Percentiles rank a stretch among this genome's conserved stretches.
These are phyloP conservation scores for Endotricha flammealis DNA, from an alignment of 2,888 invertebrate genomes.

Conservation along the genomic window DNA sequence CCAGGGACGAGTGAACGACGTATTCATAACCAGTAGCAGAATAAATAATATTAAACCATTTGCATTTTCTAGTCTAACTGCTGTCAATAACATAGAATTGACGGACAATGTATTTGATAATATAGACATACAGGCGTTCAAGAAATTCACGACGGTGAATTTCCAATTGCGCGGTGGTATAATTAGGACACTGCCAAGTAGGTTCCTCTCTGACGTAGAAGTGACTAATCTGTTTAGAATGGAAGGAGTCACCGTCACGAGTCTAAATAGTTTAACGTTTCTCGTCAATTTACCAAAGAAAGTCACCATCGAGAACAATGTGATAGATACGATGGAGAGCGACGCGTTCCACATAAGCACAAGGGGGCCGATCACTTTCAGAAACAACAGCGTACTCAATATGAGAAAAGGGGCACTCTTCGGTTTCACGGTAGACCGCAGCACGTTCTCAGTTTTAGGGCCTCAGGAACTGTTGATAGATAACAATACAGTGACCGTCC, in stretches of 20 bases:
- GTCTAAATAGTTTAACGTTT: conserved; percentile 83
- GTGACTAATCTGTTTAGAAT: conserved; percentile 82
- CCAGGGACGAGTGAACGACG: conserved; percentile 84
- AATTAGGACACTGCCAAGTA: conserved; percentile 81
- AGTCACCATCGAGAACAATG: conserved; percentile 79
- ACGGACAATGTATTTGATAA: conserved; percentile 78
- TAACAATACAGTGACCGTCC: conserved; percentile 78
- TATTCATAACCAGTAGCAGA: conserved; percentile 80
- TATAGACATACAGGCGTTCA: conserved; percentile 85
- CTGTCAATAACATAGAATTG: conserved; percentile 81
- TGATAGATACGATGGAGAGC: conserved; percentile 78
- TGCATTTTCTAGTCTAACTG: conserved; percentile 85
- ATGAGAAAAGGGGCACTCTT: conserved; percentile 80
- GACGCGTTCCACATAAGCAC: conserved; percentile 81
- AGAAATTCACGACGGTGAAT: conserved; percentile 84
- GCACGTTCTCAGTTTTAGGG: conserved; percentile 57
- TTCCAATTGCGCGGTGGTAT: conserved; percentile 81
- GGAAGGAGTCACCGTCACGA: conserved; percentile 80
- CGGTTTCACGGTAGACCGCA: conserved; percentile 73
- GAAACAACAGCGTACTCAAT: conserved; percentile 80
- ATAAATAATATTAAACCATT: conserved; percentile 82
- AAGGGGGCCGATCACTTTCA: conserved; percentile 80
- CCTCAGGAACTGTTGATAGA: conserved; percentile 78
- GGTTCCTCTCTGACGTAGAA: conserved; percentile 85
- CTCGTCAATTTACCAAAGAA: conserved; percentile 80